Conservation (phyloP, 2,888 invertebrate species). For the Temnothorax unifasciatus region DNA sequence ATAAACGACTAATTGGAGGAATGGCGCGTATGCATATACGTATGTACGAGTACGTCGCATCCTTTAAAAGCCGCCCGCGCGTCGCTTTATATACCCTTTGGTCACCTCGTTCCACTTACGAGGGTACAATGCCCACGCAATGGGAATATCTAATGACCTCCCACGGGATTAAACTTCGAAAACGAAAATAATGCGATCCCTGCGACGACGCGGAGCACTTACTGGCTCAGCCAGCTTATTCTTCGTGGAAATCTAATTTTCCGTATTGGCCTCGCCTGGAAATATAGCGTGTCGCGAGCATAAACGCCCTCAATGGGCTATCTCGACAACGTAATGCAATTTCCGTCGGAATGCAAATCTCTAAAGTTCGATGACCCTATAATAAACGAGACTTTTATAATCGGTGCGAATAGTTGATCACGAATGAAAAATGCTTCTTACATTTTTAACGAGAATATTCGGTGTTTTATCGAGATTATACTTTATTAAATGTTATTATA, state of each 20-base stretch:
- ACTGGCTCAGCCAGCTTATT: slow-evolving; percentile 9
- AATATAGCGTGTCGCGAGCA: slow-evolving; percentile 12
- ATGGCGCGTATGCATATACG: slow-evolving; percentile 24
- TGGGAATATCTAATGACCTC: slow-evolving; percentile 53
- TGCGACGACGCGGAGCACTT: slow-evolving; percentile 20
- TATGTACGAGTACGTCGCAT: neutral
- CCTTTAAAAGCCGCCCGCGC: slow-evolving; percentile 31
- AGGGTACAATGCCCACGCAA: slow-evolving; percentile 37
- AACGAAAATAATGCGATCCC: slow-evolving; percentile 45
- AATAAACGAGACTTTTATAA: slow-evolving; percentile 16
- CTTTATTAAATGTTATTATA: neutral
- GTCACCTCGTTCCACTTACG: slow-evolving; percentile 48
- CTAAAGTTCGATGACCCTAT: slow-evolving; percentile 6
- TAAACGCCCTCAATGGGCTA: slow-evolving; percentile 30
- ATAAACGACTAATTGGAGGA: slow-evolving; percentile 56
- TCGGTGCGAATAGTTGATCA: neutral
- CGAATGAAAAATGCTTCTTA: neutral
- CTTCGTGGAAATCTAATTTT: slow-evolving; percentile 51
- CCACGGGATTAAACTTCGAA: slow-evolving; percentile 49
- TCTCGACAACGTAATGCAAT: slow-evolving; percentile 25
- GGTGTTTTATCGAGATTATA: neutral
- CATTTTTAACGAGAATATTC: neutral
- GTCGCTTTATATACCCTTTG: slow-evolving; percentile 44
- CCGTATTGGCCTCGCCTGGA: slow-evolving; percentile 30
- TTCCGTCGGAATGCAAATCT: slow-evolving; percentile 24